Base-by-base conservation (phyloP, 64 coral and sea anemone genomes). In the Montipora capricornis region DNA sequence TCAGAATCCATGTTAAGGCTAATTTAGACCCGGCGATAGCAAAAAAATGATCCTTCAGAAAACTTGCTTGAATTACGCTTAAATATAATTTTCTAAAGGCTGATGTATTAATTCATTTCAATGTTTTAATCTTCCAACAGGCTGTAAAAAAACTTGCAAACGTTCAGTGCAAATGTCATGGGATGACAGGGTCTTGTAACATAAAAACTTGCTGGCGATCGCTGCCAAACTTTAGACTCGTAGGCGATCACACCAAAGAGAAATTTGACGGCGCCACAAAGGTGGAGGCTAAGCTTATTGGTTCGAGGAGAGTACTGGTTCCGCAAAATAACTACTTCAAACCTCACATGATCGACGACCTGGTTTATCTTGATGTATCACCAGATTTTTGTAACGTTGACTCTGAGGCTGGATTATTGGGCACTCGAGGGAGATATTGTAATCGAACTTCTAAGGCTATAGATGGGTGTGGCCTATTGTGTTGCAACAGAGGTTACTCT, bases 241-340 rank as follows among this genome's bases (percentile, higher is more conserved):
- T 99, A 11, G 98, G 95, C 4, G 76, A 81, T 44, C 75, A 88
- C 49, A 83, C 96, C 13, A 99, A 99, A 86, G 92, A 99, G 50
- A 99, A 99, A 89, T 99, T 99, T 71, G 95, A 99, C 86, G 92
- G 98, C 6, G 98, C 98, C 0, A 94, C 95, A 12, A 89, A 96
- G 49, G 98, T 95, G 4, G 78, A 88, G 45, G 73, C 77, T 24
- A 91, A 77, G 19, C 20, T 80, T 8, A 90, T 96, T 2, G 95
- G 98, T 6, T 87, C 92, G 6, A 91, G 73, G 46, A 81, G 60
- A 6, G 85, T 93, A 22, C 92, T 99, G 14, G 62, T 94, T 20
- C 95, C 89, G 15, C 74, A 53, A 68, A 90, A 90, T 60, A 70
- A 2, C 0, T 87, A 94, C 46, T 96, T 75, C 71, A 99, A 96